Conservation (phyloP, 2,113 vertebrate species). For the Aythya baeri region DNA sequence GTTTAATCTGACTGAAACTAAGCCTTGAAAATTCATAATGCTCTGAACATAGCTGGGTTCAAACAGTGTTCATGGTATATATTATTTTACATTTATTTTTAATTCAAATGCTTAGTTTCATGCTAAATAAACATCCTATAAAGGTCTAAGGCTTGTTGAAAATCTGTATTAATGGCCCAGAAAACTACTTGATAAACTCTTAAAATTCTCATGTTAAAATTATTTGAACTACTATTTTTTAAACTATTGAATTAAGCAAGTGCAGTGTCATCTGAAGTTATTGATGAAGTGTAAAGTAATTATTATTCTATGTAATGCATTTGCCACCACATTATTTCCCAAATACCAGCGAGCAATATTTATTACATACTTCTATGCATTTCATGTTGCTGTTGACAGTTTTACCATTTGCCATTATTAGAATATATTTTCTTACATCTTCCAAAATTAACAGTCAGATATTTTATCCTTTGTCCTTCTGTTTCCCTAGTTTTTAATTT, state of each 20-base stretch:
- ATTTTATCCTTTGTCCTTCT: neutral
- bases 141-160: neutral
- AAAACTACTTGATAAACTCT: neutral
- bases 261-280: neutral
- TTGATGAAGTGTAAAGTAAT: neutral
- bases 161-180: neutral
- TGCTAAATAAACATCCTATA: neutral
- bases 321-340: neutral
- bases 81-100: constrained; percentile 3
- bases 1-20: neutral
- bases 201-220: neutral
- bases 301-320: neutral
- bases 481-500: neutral
- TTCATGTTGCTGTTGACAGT: neutral
- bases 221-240: neutral
- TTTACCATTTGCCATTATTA: neutral
- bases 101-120: neutral
- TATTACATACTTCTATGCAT: neutral
- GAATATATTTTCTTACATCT: neutral
- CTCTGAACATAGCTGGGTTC: neutral
- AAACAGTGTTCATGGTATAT: neutral
- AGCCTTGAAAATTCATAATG: neutral
- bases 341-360: neutral
- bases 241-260: neutral
- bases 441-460: neutral